A percentile compares a stretch with the other conserved stretches of the same genome.
Evolutionary conservation across 2,113 vertebrate species (phyloP).

Genomic region (Dicerorhinus sumatrensis): DNA sequence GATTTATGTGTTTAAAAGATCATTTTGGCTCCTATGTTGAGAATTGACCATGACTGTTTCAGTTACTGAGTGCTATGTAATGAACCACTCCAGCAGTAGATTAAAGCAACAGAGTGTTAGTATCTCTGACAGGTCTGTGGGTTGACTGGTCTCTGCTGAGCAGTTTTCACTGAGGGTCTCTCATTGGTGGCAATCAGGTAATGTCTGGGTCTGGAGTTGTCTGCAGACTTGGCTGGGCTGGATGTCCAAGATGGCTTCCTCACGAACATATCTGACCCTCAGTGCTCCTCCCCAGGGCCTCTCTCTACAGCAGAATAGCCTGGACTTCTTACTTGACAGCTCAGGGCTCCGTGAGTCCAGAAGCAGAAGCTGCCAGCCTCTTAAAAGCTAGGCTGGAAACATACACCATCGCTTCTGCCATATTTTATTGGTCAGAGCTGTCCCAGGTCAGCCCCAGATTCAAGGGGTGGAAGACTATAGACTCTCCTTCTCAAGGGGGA

Average conservation of each 20-base stretch:
- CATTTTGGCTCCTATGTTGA: neutral
- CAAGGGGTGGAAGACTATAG: neutral
- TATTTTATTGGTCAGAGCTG: neutral
- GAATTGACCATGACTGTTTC: neutral
- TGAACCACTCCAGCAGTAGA: neutral
- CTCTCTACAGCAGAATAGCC: neutral
- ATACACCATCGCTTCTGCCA: neutral
- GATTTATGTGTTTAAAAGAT: neutral
- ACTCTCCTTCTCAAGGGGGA: neutral
- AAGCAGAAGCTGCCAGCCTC: neutral
- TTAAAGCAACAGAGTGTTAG: neutral
- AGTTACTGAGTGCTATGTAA: neutral
- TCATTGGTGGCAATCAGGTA: neutral
- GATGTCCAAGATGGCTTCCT: neutral
- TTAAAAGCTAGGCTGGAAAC: neutral
- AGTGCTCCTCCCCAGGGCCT: neutral
- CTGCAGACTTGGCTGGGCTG: neutral
- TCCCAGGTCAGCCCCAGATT: neutral
- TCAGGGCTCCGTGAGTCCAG: neutral
- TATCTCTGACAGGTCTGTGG: neutral
- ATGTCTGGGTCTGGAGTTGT: neutral
- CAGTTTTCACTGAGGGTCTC: neutral
- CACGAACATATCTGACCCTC: fast-evolving
- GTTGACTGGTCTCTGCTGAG: neutral
- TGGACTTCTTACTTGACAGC: neutral